These are phyloP conservation scores for Dendrocincla fuliginosa DNA, from an alignment of 2,797 vertebrate genomes.

Conservation along the genomic window DNA sequence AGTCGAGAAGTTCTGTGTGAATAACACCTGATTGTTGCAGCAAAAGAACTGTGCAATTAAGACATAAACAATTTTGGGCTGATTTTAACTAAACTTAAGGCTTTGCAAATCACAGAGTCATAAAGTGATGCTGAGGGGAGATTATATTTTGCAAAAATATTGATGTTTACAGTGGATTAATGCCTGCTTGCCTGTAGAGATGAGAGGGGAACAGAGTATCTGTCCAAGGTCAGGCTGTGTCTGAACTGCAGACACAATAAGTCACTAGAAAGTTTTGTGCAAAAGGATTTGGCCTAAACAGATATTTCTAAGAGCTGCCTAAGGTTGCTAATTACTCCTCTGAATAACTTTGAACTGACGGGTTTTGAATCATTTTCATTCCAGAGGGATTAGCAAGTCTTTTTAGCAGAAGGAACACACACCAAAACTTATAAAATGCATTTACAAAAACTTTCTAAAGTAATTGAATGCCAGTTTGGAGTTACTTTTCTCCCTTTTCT, in stretches of 20 bases:
- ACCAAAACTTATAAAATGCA: neutral
- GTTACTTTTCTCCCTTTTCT: slow-evolving; percentile 11
- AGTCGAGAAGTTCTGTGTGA: slow-evolving; percentile 67
- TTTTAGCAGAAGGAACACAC: neutral
- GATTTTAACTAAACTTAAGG: slow-evolving; percentile 74
- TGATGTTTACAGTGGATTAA: slow-evolving; percentile 73
- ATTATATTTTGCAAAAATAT: slow-evolving; percentile 75
- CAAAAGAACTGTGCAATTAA: slow-evolving; percentile 70
- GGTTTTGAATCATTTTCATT: slow-evolving; percentile 23
- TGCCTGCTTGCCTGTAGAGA: slow-evolving; percentile 65
- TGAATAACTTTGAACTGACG: slow-evolving; percentile 1
- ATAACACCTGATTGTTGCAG: slow-evolving; percentile 70
- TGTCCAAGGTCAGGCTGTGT: slow-evolving; percentile 41
- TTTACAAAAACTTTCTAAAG: neutral
- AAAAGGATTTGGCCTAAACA: slow-evolving; percentile 5
- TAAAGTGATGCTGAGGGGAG: slow-evolving; percentile 43
- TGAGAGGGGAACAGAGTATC: neutral
- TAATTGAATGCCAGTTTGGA: neutral
- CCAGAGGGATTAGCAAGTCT: slow-evolving; percentile 22
- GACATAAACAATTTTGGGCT: slow-evolving; percentile 71
- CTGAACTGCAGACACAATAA: slow-evolving; percentile 20
- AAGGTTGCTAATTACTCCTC: slow-evolving; percentile 23
- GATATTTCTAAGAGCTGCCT: slow-evolving; percentile 16
- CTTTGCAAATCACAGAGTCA: slow-evolving; percentile 73
- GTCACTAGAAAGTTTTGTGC: slow-evolving; percentile 20